These are phyloP conservation scores for Andrena flavipes DNA, from an alignment of 2,888 invertebrate genomes.

Conservation along the genomic window DNA sequence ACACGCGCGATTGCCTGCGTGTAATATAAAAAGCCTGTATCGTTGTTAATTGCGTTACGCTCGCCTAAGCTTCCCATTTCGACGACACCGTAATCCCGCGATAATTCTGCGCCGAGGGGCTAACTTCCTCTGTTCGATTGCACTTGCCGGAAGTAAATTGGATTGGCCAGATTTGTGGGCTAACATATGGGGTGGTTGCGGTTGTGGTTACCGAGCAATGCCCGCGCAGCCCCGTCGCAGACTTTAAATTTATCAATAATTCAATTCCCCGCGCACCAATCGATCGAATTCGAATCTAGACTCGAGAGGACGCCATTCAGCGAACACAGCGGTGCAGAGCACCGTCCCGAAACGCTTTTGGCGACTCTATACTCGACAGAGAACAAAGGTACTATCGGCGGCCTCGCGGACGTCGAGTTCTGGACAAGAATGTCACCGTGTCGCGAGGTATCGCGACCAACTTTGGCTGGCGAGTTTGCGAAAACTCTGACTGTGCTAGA, in stretches of 20 bases:
- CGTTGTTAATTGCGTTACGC: slow-evolving; percentile 4
- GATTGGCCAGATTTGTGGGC: slow-evolving; percentile 50
- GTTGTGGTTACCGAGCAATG: slow-evolving; percentile 41
- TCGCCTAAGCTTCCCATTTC: not conserved
- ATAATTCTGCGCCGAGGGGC: slow-evolving; percentile 45
- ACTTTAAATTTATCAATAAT: slow-evolving; percentile 38
- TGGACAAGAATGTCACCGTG: slow-evolving; percentile 20
- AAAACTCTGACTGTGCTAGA: not conserved
- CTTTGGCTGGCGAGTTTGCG: not conserved
- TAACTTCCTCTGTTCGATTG: slow-evolving; percentile 48
- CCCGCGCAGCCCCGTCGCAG: not conserved
- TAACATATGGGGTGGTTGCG: slow-evolving; percentile 43
- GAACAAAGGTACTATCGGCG: slow-evolving; percentile 4
- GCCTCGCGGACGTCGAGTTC: slow-evolving; percentile 16
- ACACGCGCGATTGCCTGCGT: not conserved
- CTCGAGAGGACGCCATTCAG: not conserved
- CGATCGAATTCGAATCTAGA: not conserved
- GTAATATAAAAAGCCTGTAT: not conserved
- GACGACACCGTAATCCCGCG: slow-evolving; percentile 30
- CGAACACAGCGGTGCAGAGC: not conserved
- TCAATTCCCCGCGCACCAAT: slow-evolving; percentile 6
- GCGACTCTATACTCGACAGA: too few relatives aligned
- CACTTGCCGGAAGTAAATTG: slow-evolving; percentile 57
- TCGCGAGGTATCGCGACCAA: not conserved
- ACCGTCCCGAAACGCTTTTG: too few relatives aligned